phyloP scores from a whole-genome alignment of 2,113 vertebrate genomes.

The Perccottus glenii region DNA sequence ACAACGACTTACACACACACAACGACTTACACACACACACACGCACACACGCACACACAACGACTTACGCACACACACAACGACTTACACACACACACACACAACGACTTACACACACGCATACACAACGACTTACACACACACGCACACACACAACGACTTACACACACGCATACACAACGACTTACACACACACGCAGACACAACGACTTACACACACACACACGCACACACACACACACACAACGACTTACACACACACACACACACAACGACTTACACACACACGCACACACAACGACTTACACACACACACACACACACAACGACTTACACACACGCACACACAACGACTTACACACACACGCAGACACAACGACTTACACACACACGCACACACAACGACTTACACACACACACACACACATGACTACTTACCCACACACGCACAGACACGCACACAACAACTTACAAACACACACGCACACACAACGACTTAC shows the following conservation, averaged over 20 bases:
- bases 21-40: slow-evolving; percentile 11
- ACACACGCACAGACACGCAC: no score
- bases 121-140: no score
- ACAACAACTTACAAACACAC: slow-evolving; percentile 14
- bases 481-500: slow-evolving; percentile 16
- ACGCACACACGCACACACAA: slow-evolving; percentile 18
- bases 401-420: slow-evolving; percentile 5
- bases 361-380: no score
- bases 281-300: slow-evolving; percentile 20
- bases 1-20: slow-evolving; percentile 12
- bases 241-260: slow-evolving; percentile 6
- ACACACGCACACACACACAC: slow-evolving; percentile 15
- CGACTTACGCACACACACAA: no score
- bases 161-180: slow-evolving; percentile 16
- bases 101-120: slow-evolving; percentile 14
- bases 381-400: slow-evolving; percentile 12
- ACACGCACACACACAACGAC: slow-evolving; percentile 9
- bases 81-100: slow-evolving; percentile 7
- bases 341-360: slow-evolving; percentile 12
- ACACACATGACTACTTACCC: no score
- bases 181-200: no score
- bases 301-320: slow-evolving; percentile 10
- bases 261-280: slow-evolving; percentile 13
- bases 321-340: slow-evolving; percentile 12
- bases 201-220: no score